phyloP scores from a whole-genome alignment of 1,140 invertebrate species.

The Drosophila ohnishii region DNA sequence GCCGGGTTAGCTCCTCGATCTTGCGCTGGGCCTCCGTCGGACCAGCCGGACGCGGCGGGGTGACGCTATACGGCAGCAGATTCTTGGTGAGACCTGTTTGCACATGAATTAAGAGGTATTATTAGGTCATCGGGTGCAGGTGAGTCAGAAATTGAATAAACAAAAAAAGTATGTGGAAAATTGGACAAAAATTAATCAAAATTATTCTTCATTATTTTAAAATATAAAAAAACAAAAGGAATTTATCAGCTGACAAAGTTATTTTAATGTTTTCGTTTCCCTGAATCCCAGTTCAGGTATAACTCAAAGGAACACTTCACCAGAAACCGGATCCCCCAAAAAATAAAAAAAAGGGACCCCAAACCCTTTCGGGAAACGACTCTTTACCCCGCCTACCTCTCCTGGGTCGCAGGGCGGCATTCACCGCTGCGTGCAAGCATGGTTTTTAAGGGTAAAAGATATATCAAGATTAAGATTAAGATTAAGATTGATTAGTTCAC shows the following conservation, averaged over 20 bases:
- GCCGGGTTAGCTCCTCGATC: slow-evolving; percentile 94
- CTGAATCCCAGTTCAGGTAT: slow-evolving; percentile 7
- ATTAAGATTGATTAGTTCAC: slow-evolving; percentile 14
- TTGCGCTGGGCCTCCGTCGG: slow-evolving; percentile 95
- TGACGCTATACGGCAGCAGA: slow-evolving; percentile 93
- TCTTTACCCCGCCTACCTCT: slow-evolving; percentile 47
- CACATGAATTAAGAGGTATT: background rate
- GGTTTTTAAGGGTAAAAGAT: background rate
- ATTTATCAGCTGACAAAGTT: background rate
- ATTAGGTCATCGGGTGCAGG: slow-evolving; percentile 25
- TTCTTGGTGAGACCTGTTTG: slow-evolving; percentile 85
- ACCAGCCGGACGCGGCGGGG: slow-evolving; percentile 91
- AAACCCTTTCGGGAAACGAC: slow-evolving; percentile 10
- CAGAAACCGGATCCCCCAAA: slow-evolving; percentile 17
- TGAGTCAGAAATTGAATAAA: slow-evolving; percentile 8
- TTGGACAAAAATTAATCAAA: no score
- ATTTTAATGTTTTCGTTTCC: background rate
- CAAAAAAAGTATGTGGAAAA: background rate
- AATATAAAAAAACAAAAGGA: background rate
- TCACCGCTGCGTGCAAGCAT: slow-evolving; percentile 55
- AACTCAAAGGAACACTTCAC: background rate
- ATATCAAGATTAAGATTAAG: slow-evolving; percentile 9
- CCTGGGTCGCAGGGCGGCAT: slow-evolving; percentile 64
- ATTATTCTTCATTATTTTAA: no score
- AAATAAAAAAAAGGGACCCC: background rate